Base-by-base conservation (phyloP, 2,888 invertebrate species). In the Tenthredo mesomela region DNA sequence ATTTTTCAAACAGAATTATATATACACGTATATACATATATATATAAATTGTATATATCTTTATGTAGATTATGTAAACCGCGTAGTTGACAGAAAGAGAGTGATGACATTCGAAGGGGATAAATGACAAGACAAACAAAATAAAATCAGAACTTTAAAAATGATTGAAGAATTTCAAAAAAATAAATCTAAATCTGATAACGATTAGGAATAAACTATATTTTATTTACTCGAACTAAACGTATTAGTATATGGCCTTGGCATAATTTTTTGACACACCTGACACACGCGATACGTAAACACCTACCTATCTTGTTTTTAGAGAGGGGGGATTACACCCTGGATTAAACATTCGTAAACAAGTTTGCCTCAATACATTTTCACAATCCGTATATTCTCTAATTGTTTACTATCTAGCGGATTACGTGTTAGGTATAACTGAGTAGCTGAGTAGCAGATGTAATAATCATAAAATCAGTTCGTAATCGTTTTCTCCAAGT, bases 251-350 rank as follows among this genome's bases (percentile, higher is more conserved):
- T n/a, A 1, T 33, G 33, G 67, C 67, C 67, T 67, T 67, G 67
- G 67, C 67, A 67, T 67, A 25, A 67, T 67, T 67, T 67, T 67
- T 33, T 67, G 29, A 18, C 29, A 61, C 25, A 61, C 12, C 61
- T 61, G 61, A 61, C 61, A 25, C 25, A 61, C 25, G 21, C 61
- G 21, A 25, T 25, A 61, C 25, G n/a, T 3, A 15, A 29, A 67
- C 29, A 67, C 67, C 25, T 29, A 33, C 29, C 33, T 67, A 33
- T 67, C 67, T 67, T 15, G 15, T 67, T 67, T 12, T 33, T 33
- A 33, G 25, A 7, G 15, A 2, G 29, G 33, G 15, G 67, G 29
- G 33, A 4, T 29, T 29, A 6, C 33, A 25, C 12, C 1, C 25
- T 25, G 12, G 25, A 61, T 25, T 61, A 25, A 61, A 25, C 25